A percentile compares a stretch with the other conserved stretches of the same genome.
Conservation (phyloP, 2,888 invertebrate species). For the Drosophila eohydei region DNA sequence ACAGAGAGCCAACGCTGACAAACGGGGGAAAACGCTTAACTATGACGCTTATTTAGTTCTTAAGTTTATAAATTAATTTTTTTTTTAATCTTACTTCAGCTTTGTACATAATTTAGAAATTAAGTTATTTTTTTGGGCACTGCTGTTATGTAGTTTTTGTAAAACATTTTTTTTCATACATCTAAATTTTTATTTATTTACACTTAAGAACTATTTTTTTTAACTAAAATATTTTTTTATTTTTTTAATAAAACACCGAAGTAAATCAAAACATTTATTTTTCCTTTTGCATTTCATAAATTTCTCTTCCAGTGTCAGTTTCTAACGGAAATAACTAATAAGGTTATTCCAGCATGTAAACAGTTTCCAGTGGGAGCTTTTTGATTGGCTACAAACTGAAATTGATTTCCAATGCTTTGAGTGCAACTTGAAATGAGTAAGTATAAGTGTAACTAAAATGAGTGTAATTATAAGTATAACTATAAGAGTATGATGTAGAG, state of each 20-base stretch:
- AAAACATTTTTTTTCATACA: slow-evolving; percentile 51
- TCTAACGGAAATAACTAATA: background rate
- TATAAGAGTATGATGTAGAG: background rate
- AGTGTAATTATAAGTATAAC: no score
- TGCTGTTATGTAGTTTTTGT: slow-evolving; percentile 80
- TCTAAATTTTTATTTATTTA: slow-evolving; percentile 36
- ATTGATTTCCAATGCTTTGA: background rate
- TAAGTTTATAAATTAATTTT: slow-evolving; percentile 53
- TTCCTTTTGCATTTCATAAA: background rate
- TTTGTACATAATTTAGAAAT: slow-evolving; percentile 40
- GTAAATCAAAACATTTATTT: slow-evolving; percentile 21
- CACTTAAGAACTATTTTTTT: slow-evolving; percentile 34
- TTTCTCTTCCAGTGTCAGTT: background rate
- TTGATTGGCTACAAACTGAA: background rate
- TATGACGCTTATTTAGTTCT: slow-evolving; percentile 82
- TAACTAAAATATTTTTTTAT: slow-evolving; percentile 22
- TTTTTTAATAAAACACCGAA: slow-evolving; percentile 48
- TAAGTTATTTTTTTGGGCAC: slow-evolving; percentile 59
- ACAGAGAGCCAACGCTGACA: slow-evolving; percentile 73
- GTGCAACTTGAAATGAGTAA: background rate
- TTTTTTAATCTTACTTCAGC: slow-evolving; percentile 21
- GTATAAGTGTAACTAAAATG: background rate
- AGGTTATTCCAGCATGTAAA: background rate
- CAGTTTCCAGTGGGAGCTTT: background rate
- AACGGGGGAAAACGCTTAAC: slow-evolving; percentile 82